Evolutionary conservation across 2,888 invertebrate species (phyloP).

Genomic region (Drosophila pseudotalamancana): DNA sequence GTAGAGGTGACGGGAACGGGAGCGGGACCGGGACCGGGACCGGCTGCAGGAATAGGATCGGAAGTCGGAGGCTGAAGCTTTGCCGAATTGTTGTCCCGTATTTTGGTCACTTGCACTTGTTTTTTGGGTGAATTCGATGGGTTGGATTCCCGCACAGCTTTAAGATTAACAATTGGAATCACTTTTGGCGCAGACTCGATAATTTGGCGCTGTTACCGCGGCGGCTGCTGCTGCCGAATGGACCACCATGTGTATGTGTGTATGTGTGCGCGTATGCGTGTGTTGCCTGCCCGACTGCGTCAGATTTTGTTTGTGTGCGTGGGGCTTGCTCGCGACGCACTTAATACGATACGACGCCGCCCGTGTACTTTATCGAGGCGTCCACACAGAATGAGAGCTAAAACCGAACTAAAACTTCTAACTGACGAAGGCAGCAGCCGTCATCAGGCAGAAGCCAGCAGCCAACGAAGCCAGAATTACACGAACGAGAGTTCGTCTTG

Average conservation of each 20-base stretch:
- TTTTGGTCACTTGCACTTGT: slow-evolving; percentile 43
- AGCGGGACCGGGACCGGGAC: not conserved
- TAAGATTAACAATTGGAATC: slow-evolving; percentile 66
- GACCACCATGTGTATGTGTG: slow-evolving; percentile 28
- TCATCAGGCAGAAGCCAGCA: slow-evolving; percentile 17
- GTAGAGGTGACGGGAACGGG: too few species aligned
- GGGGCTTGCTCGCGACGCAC: too few species aligned
- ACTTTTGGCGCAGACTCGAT: slow-evolving; percentile 74
- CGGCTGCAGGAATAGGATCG: not conserved
- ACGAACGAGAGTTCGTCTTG: slow-evolving; percentile 24
- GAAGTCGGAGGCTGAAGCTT: too few species aligned
- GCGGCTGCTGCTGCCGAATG: slow-evolving; percentile 33
- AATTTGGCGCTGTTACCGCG: slow-evolving; percentile 74
- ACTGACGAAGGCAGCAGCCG: slow-evolving; percentile 24
- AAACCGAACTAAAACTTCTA: slow-evolving; percentile 81
- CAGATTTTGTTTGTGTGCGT: slow-evolving; percentile 33
- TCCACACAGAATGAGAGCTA: slow-evolving; percentile 82
- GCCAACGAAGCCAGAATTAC: slow-evolving; percentile 23
- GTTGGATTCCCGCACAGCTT: slow-evolving; percentile 31
- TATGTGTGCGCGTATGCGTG: slow-evolving; percentile 15
- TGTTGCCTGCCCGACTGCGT: slow-evolving; percentile 23
- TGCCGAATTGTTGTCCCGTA: slow-evolving; percentile 17
- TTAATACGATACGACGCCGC: slow-evolving; percentile 42
- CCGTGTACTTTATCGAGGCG: slow-evolving; percentile 53
- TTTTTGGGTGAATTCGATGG: slow-evolving; percentile 15